A percentile compares a stretch with the other conserved stretches of the same genome.
phyloP scores from a whole-genome alignment of 2,888 invertebrate genomes.

The Callosobruchus maculatus region DNA sequence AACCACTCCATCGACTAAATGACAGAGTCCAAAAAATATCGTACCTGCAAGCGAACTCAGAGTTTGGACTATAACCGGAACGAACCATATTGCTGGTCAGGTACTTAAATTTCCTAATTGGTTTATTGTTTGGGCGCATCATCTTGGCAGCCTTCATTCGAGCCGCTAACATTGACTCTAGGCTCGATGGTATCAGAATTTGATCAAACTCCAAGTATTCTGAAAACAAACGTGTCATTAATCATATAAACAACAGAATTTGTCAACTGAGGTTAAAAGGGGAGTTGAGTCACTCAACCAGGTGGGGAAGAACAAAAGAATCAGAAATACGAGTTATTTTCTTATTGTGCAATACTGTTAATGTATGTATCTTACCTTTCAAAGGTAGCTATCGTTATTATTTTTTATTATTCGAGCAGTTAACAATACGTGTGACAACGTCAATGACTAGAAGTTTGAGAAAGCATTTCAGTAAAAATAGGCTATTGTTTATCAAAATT shows the following conservation, averaged over 20 bases:
- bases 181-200: constrained; percentile 22
- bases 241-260: neutral
- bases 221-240: constrained; percentile 16
- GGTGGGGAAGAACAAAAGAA: too few species aligned
- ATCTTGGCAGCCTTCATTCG: neutral
- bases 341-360: too few species aligned
- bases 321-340: too few species aligned
- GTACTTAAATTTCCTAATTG: constrained; percentile 4
- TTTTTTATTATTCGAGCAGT: too few species aligned
- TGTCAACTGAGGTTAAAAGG: neutral
- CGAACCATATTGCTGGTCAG: constrained; percentile 26
- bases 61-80: constrained; percentile 50
- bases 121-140: neutral
- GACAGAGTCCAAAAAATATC: constrained; percentile 20
- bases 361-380: too few species aligned
- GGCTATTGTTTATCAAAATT: too few species aligned
- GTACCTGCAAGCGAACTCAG: constrained; percentile 63
- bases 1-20: too few species aligned
- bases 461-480: too few species aligned
- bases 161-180: neutral
- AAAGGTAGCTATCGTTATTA: too few species aligned
- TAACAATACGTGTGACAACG: too few species aligned
- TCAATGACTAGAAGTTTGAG: too few species aligned
- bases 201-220: constrained; percentile 32
- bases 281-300: neutral